These are phyloP conservation scores for Siniperca obscura DNA, from an alignment of 2,797 vertebrate species.

Conservation along the genomic window DNA sequence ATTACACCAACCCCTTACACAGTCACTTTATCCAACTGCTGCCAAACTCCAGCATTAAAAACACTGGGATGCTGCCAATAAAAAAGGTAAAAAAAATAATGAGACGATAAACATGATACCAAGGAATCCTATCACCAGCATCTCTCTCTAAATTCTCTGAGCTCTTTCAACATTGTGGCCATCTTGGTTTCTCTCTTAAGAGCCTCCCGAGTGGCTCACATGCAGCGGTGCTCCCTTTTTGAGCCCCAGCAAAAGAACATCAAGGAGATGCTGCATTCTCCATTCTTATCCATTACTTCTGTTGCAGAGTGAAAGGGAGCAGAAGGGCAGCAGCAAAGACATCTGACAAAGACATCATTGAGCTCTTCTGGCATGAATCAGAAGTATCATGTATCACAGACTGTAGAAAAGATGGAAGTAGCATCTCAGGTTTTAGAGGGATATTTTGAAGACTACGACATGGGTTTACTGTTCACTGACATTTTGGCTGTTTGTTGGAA, in stretches of 20 bases:
- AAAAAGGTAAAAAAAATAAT: not conserved
- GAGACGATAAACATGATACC: not conserved
- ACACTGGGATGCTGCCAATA: not conserved
- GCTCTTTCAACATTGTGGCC: not conserved
- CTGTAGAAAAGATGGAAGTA: not conserved
- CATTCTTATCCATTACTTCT: constrained; percentile 25
- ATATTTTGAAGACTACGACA: not conserved
- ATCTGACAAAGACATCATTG: constrained; percentile 3
- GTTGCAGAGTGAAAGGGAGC: constrained; percentile 16
- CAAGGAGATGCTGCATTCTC: constrained; percentile 21
- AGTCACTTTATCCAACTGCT: not conserved
- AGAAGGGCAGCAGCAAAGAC: not conserved
- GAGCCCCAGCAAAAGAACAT: constrained; percentile 12
- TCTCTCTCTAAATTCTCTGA: too few relatives aligned
- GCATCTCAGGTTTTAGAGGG: not conserved
- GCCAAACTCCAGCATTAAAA: constrained; percentile 4
- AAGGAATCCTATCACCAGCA: not conserved
- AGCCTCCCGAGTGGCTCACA: constrained; percentile 18
- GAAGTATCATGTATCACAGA: not conserved
- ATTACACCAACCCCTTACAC: not conserved
- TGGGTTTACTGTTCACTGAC: not conserved
- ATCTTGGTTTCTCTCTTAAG: constrained; percentile 17
- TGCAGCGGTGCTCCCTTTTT: constrained; percentile 22
- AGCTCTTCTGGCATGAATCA: not conserved
- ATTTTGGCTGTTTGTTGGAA: not conserved